Percentiles rank a stretch among this genome's conserved stretches.
phyloP scores from a whole-genome alignment of 1,140 invertebrate species.

The Nilaparvata lugens region DNA sequence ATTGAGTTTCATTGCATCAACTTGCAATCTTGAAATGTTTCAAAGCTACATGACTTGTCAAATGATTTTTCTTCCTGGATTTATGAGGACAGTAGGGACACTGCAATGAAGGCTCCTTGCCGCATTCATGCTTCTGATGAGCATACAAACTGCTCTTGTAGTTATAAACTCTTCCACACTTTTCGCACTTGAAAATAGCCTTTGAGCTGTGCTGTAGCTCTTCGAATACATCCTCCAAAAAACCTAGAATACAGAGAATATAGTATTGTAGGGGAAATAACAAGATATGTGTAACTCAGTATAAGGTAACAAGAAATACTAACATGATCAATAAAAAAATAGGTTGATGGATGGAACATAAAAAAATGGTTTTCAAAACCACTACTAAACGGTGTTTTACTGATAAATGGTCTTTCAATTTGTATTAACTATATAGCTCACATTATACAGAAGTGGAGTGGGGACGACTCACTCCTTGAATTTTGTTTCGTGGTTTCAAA shows the following conservation, averaged over 20 bases:
- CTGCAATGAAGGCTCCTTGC: slow-evolving; percentile 34
- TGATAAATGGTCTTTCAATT: too few relatives aligned
- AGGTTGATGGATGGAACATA: too few relatives aligned
- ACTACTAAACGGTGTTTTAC: too few relatives aligned
- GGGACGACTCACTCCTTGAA: too few relatives aligned
- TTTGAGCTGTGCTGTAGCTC: background rate
- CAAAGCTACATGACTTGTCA: slow-evolving; percentile 36
- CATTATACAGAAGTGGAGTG: too few relatives aligned
- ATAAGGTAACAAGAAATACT: too few relatives aligned
- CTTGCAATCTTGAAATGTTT: background rate
- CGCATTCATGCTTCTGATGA: slow-evolving; percentile 44
- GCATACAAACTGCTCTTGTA: slow-evolving; percentile 16
- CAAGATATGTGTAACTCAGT: too few relatives aligned
- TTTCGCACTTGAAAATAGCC: background rate
- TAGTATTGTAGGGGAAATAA: background rate
- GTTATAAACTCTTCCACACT: slow-evolving; percentile 20
- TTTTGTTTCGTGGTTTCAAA: too few relatives aligned
- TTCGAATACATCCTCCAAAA: background rate
- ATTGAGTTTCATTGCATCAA: too few relatives aligned
- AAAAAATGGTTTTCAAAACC: too few relatives aligned
- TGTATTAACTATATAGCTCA: too few relatives aligned
- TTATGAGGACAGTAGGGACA: slow-evolving; percentile 38
- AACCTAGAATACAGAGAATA: background rate
- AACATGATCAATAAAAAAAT: too few relatives aligned
- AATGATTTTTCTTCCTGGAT: slow-evolving; percentile 44